Conservation (phyloP, 2,888 invertebrate genomes). For the Vannuccia rotundouncinata region DNA sequence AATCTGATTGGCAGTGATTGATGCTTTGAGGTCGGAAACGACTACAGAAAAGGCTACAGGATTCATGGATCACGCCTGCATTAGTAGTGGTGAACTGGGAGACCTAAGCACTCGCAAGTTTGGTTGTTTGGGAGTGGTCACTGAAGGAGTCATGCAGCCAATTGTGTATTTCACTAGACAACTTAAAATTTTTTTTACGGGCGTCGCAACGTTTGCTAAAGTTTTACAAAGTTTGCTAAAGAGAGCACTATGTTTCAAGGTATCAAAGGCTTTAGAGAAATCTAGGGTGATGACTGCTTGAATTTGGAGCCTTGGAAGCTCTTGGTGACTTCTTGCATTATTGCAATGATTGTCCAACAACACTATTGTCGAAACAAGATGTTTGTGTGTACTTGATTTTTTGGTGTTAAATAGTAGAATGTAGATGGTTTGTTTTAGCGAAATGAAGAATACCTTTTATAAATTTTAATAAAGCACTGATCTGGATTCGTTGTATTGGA, state of each 20-base stretch:
- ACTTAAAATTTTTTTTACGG: too few relatives aligned
- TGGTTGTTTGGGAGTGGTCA: neutral
- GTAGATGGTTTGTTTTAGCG: neutral
- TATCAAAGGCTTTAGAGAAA: neutral
- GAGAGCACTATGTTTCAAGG: neutral
- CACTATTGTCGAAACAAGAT: neutral
- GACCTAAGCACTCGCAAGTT: neutral
- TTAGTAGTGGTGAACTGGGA: conserved; percentile 12
- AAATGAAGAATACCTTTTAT: neutral
- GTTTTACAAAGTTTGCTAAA: conserved; percentile 2
- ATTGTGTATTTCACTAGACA: neutral
- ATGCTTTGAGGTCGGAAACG: conserved; percentile 10
- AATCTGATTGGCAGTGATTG: conserved; percentile 2
- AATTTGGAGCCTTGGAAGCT: neutral
- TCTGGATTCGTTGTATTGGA: neutral
- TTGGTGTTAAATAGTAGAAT: neutral
- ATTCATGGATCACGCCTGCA: conserved; percentile 17
- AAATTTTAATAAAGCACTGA: neutral
- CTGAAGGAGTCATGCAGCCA: neutral
- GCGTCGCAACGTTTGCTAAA: too few relatives aligned
- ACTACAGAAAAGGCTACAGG: neutral
- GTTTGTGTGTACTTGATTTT: neutral
- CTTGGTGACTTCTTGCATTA: conserved; percentile 5
- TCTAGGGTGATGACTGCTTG: neutral
- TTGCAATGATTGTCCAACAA: neutral